Evolutionary conservation across 2,888 invertebrate species (phyloP), one percentile per base, ranked within the genome.

Genomic region (Schizaphis graminum): DNA sequence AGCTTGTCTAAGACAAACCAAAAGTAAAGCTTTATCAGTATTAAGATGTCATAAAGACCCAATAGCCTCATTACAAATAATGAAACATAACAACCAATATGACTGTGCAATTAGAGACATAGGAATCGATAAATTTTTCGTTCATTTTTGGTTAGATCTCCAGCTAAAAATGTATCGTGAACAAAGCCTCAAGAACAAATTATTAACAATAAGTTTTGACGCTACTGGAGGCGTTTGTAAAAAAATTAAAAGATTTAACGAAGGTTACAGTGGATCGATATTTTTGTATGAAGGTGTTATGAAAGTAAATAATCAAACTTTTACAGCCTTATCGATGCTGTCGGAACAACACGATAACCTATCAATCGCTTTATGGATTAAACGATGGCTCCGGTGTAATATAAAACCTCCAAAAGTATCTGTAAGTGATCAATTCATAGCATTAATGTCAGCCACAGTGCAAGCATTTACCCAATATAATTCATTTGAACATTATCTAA

Each of bases 341-440:
- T 94, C 94, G 7, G 92, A 92, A 47, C n/a, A 67, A 35, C 95
- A 94, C 57, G 92, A 94, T 87, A 91, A 90, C 41, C 92, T 91
- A 28, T 85, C 94, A 28, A 94, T 95, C 24, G n/a, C 89, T 49
- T 94, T 85, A 44, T 95, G 95, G 94, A 61, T 94, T 21, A 84
- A 35, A 16, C 91, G 94, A 85, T 95, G 94, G 95, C 86, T 94
- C 16, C 41, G 92, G n/a, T 56, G 56, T 56, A 94, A 92, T n/a
- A 92, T 91, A 4, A 41, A 91, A 61, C 28, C 56, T n/a, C 95
- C 94, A 35, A 89, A 94, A 47, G 91, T 92, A 21, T 41, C 94
- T 57, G 92, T 94, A 7, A 90, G 61, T 44, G 95, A 94, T 57
- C 84, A 85, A 26, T 89, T 61, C 26, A 35, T 94, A 24, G 95